Base-by-base conservation (phyloP, 2,797 vertebrate species). In the Enteromius anoplus region DNA sequence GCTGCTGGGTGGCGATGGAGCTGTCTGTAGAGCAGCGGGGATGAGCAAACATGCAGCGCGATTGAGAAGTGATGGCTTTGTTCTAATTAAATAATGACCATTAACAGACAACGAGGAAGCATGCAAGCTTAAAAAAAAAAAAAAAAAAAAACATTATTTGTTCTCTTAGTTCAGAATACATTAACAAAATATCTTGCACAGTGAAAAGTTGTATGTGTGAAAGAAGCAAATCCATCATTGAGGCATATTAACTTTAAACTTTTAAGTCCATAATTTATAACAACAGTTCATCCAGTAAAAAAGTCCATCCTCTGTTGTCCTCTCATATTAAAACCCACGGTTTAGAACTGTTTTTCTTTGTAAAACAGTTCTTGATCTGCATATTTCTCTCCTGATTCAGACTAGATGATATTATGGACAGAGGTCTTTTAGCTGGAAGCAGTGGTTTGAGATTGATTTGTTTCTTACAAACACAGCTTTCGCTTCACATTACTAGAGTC, bases 91-190 rank as follows among this genome's bases (percentile, higher is more conserved):
- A 11, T 60, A 37, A 53, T 17, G 9, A 5, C 15, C 58, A 65
- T 86, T 77, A 84, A 71, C 69, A 68, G 55, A 19, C 62, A 49
- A 12, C 53, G 10, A 66, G 75, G 40, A 71, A 66, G 70, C 29
- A 78, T 76, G 49, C 77, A 64, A 53, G 81, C 75, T 69, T 70
- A 53, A 4, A 62, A 40, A 40, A 5, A 37, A 75, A 11, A 68
- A 68, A 34, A 37, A 34, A 34, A 75, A 11, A 68, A 29, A 34
- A 26, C 32, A 58, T 55, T 42, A 70, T 14, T 58, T 10, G 8
- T 29, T 70, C 14, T 69, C 3, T 51, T 40, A 55, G 49, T 55
- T 53, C 15, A 8, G 12, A 53, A 34, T 64, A 62, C 21, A 45
- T 78, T 21, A 47, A 0, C 42, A 49, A 49, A 65, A 14, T 1